A percentile compares a stretch with the other conserved stretches of the same genome.
These are phyloP conservation scores for Rugalucina vietnamica DNA, from an alignment of 2,888 invertebrate species.

Conservation along the genomic window DNA sequence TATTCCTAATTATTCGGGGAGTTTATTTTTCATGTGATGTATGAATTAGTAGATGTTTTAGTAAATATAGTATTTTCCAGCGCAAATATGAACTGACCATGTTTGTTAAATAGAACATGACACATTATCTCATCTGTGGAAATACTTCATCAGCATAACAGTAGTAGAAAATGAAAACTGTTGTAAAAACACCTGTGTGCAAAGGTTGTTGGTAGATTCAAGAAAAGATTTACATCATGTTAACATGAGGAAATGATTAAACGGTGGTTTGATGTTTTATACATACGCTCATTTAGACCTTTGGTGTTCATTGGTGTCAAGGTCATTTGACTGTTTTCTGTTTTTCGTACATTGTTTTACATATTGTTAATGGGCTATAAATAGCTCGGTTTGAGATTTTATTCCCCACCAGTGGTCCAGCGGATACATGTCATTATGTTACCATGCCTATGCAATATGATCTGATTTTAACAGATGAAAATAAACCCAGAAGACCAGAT, in stretches of 20 bases:
- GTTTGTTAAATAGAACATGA: background rate
- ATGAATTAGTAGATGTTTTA: slow-evolving; percentile 6
- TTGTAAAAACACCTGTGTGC: too few relatives aligned
- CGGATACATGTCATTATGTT: too few relatives aligned
- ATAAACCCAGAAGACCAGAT: too few relatives aligned
- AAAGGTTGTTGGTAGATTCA: too few relatives aligned
- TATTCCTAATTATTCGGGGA: slow-evolving; percentile 63
- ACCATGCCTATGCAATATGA: too few relatives aligned
- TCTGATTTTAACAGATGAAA: too few relatives aligned
- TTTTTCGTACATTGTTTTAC: slow-evolving; percentile 8
- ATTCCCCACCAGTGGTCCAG: slow-evolving; percentile 3
- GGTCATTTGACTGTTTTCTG: background rate
- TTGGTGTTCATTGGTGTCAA: slow-evolving; percentile 3
- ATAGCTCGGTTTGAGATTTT: slow-evolving; percentile 14
- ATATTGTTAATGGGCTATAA: slow-evolving; percentile 10
- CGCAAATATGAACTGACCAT: background rate
- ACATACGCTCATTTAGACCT: background rate
- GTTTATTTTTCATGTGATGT: slow-evolving; percentile 60
- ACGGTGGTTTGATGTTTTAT: background rate
- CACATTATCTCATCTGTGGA: background rate
- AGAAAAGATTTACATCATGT: background rate
- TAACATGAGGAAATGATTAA: background rate
- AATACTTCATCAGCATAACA: too few relatives aligned
- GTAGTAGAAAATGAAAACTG: too few relatives aligned
- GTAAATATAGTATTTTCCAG: background rate